A percentile compares a stretch with the other conserved stretches of the same genome.
phyloP scores from a whole-genome alignment of 2,113 vertebrate genomes.

The Noctilio leporinus region DNA sequence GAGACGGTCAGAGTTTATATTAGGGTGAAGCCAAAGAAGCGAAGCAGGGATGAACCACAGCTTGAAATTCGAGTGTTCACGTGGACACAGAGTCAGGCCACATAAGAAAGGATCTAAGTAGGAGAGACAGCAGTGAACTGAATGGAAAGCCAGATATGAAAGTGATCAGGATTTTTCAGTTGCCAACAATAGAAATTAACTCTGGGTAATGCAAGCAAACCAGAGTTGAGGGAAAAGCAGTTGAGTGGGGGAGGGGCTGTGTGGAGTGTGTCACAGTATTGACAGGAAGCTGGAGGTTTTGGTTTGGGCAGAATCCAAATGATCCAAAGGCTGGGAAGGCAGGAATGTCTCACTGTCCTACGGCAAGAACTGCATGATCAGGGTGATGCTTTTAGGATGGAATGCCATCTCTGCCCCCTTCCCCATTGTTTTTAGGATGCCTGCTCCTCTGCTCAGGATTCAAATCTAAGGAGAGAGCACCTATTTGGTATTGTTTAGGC shows the following conservation, averaged over 20 bases:
- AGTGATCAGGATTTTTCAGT: not conserved
- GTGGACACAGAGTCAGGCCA: not conserved
- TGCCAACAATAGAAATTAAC: not conserved
- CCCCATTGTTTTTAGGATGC: not conserved
- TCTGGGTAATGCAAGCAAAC: not conserved
- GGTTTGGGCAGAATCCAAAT: not conserved
- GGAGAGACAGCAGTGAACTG: not conserved
- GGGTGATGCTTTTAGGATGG: not conserved
- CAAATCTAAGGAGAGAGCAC: not conserved
- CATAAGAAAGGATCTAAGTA: not conserved
- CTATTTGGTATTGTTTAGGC: not conserved
- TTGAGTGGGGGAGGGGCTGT: too few relatives aligned
- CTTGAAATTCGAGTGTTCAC: not conserved
- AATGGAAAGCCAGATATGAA: not conserved
- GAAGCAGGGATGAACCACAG: not conserved
- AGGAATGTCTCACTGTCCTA: not conserved
- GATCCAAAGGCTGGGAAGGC: not conserved
- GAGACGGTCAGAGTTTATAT: not conserved
- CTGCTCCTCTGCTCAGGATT: not conserved
- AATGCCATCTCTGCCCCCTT: too few relatives aligned
- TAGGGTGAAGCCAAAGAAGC: not conserved
- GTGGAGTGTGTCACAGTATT: not conserved
- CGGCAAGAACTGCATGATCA: not conserved
- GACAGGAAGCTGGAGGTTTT: not conserved
- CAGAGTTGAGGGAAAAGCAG: not conserved